Evolutionary conservation across 2,888 invertebrate species (phyloP), one percentile per base, ranked within the genome.

Genomic region (Bellardia pandia): DNA sequence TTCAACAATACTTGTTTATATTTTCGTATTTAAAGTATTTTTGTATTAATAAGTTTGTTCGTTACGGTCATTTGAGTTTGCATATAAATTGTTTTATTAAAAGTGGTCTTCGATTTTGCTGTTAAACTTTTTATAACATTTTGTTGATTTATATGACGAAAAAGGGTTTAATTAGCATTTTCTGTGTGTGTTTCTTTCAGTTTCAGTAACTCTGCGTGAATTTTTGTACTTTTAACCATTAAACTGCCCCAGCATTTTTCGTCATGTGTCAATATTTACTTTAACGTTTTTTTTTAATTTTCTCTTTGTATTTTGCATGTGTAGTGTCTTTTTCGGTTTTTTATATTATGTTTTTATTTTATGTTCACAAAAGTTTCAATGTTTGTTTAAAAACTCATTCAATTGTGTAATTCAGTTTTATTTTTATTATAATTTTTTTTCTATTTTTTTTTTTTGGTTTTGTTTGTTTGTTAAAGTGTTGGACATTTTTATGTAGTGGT

Each of bases 21-120:
- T 33, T 23, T 23, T 6, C 3, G 45, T 48, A 6, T 30, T 0
- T 13, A 2, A 3, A 16, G 37, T 42, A 1, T 30, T 58, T 72
- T 14, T 16, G 58, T 69, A 68, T 48, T 30, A 3, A 37, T 33
- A 23, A 23, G 23, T 64, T 45, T 5, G 51, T 66, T 81, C 69
- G 84, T 88, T 81, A 86, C 84, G 88, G 80, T 84, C 84, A 84
- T 84, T 86, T 86, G 84, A 69, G 11, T 88, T 81, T 86, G 86
- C 84, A 85, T 86, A 88, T 84, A 86, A 88, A 86, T 88, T 88
- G 84, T 86, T 81, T 64, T 64, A 88, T 88, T 86, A 81, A 71
- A 84, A 86, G 62, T 56, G 75, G 53, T 71, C 66, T 42, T 6
- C 45, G 42, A 13, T 66, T 51, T 74, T 62, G 42, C 7, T 13